Conservation (phyloP, 2,888 invertebrate genomes). For the Scaeva pyrastri region DNA sequence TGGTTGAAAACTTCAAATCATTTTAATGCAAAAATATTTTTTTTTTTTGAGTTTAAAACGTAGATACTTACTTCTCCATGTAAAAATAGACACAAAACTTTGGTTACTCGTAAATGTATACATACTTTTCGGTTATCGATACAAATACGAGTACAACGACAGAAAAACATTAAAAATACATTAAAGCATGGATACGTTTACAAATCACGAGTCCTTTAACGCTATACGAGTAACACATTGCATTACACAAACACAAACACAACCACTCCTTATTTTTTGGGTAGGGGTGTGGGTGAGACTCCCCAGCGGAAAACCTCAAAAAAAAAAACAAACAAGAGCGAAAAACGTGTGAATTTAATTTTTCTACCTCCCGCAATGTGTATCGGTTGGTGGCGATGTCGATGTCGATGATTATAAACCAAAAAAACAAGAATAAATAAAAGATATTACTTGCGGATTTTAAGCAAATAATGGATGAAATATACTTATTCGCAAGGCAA, state of each 20-base stretch:
- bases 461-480: not conserved
- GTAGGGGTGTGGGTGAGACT: not conserved
- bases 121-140: constrained; percentile 22
- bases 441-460: not conserved
- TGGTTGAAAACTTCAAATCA: constrained; percentile 7
- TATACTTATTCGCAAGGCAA: not conserved
- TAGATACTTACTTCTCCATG: not conserved
- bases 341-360: constrained; percentile 13
- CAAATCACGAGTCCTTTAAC: constrained; percentile 34
- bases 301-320: not conserved
- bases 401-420: constrained; percentile 4
- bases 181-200: constrained; percentile 58
- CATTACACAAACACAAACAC: not conserved
- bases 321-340: not conserved
- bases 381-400: not conserved
- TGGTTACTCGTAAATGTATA: not conserved
- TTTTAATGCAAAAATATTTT: not conserved
- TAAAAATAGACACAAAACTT: not conserved
- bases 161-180: constrained; percentile 68
- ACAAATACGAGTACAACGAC: constrained; percentile 10
- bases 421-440: constrained; percentile 13
- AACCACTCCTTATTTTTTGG: not conserved
- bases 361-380: constrained; percentile 6
- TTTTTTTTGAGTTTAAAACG: not conserved
- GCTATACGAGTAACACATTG: too few relatives aligned